These are phyloP conservation scores for Paralichthys olivaceus DNA, from an alignment of 2,113 vertebrate species.

Conservation along the genomic window DNA sequence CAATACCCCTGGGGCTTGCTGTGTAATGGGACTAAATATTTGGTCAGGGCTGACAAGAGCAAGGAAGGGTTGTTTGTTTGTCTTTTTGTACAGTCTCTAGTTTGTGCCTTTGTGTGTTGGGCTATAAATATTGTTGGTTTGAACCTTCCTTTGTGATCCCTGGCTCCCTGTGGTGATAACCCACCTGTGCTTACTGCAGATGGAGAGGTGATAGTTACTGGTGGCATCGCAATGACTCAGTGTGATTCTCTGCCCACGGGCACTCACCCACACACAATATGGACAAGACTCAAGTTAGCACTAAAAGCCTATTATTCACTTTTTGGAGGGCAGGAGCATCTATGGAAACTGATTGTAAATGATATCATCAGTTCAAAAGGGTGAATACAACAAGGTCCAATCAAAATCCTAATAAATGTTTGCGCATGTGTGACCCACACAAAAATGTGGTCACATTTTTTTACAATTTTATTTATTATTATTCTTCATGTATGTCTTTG, in stretches of 20 bases:
- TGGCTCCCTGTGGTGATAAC: conserved; percentile 12
- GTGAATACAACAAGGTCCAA: conserved; percentile 21
- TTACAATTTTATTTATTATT: neutral
- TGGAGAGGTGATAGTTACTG: conserved; percentile 36
- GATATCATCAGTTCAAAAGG: conserved; percentile 15
- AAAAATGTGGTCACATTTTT: neutral
- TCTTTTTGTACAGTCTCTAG: neutral
- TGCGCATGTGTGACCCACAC: too few species aligned
- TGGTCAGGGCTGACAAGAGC: conserved; percentile 2
- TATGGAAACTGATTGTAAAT: conserved; percentile 44
- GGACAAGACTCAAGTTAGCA: conserved; percentile 47
- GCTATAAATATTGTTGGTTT: conserved; percentile 26
- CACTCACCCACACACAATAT: conserved; percentile 55
- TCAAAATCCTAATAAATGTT: conserved; percentile 1
- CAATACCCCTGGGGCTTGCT: conserved; percentile 18
- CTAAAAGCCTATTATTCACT: conserved; percentile 50
- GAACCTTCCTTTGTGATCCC: conserved; percentile 15
- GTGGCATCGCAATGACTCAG: conserved; percentile 59
- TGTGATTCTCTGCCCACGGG: conserved; percentile 59
- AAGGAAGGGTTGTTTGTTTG: neutral
- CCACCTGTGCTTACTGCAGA: conserved; percentile 25
- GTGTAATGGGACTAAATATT: conserved; percentile 27
- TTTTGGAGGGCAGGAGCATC: conserved; percentile 38
- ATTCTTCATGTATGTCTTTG: too few species aligned
- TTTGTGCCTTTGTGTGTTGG: conserved; percentile 12